Base-by-base conservation (phyloP, 2,113 vertebrate genomes). In the Gopherus flavomarginatus region DNA sequence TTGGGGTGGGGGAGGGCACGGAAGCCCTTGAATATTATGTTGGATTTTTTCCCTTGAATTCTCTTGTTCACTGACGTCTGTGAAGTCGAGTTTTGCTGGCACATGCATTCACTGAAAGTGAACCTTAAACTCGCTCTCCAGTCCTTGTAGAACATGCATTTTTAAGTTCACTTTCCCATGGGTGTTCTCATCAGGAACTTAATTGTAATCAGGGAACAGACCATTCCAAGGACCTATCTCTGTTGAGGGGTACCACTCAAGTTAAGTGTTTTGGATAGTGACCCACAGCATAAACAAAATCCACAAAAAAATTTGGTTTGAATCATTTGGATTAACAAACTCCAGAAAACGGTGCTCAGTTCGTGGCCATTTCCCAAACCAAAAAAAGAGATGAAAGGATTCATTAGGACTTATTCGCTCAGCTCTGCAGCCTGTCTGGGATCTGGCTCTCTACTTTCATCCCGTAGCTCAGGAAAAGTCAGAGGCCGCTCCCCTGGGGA, bases 351-450 rank as follows among this genome's bases (percentile, higher is more conserved):
- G 1, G 88, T 90, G 92, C 95, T 97, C 93, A 81, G 92, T 94
- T 93, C 91, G 92, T 97, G 95, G 96, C 93, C 89, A 69, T 94
- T 80, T 92, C 86, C 93, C 83, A 95, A 95, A 57, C 88, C 96
- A 97, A 97, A 96, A 96, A 96, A n/a, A 88, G 93, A 97, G 94
- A 97, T 97, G 94, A 97, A 97, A 97, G 96, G 95, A 83, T 97
- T 97, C 96, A 94, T 97, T 97, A 97, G 96, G 96, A 97, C 95
- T 97, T 97, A 97, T 92, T 97, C 96, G 92, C 97, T 97, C 88
- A 29, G 94, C 96, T 96, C 91, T 90, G 95, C 96, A 59, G 96
- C 96, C 96, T 96, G 94, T 97, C 96, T 97, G 97, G 96, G 94
- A 95, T 97, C 91, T 96, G 96, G 84, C 96, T 96, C 94, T 93